Evolutionary conservation across 2,113 vertebrate genomes (phyloP).

Genomic region (Myodes glareolus): DNA sequence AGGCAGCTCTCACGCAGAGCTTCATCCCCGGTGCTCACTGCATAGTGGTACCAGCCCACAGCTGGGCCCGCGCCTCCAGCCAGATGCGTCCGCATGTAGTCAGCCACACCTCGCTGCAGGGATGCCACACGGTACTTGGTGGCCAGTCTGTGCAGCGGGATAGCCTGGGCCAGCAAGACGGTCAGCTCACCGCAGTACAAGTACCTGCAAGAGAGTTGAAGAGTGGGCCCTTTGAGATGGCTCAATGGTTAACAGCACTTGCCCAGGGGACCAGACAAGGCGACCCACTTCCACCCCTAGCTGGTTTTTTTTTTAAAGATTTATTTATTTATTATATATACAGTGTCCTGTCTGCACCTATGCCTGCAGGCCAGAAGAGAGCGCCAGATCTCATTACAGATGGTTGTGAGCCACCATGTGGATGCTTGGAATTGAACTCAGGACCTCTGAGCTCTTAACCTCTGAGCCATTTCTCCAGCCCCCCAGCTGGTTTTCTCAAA

Average conservation of each 20-base stretch:
- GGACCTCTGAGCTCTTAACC: too few relatives aligned
- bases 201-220: conserved; percentile 88
- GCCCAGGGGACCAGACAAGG: too few relatives aligned
- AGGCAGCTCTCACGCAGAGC: conserved; percentile 92
- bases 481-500: too few relatives aligned
- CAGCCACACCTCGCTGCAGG: conserved; percentile 91
- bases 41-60: conserved; percentile 96
- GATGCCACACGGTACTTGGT: conserved; percentile 91
- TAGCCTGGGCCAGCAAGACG: conserved; percentile 92
- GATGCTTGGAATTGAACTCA: too few relatives aligned
- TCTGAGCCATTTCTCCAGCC: too few relatives aligned
- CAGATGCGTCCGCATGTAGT: conserved; percentile 94
- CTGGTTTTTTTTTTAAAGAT: too few relatives aligned
- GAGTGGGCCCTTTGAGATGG: background rate
- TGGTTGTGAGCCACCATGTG: too few relatives aligned
- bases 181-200: conserved; percentile 95
- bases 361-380: too few relatives aligned
- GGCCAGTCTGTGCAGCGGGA: conserved; percentile 92
- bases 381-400: too few relatives aligned
- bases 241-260: background rate
- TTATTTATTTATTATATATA: too few relatives aligned
- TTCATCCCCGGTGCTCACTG: conserved; percentile 86
- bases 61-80: conserved; percentile 90
- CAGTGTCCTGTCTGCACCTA: too few relatives aligned
- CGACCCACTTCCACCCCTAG: too few relatives aligned